Conservation (phyloP, 2,888 invertebrate genomes). For the Electrophaes corylata region DNA sequence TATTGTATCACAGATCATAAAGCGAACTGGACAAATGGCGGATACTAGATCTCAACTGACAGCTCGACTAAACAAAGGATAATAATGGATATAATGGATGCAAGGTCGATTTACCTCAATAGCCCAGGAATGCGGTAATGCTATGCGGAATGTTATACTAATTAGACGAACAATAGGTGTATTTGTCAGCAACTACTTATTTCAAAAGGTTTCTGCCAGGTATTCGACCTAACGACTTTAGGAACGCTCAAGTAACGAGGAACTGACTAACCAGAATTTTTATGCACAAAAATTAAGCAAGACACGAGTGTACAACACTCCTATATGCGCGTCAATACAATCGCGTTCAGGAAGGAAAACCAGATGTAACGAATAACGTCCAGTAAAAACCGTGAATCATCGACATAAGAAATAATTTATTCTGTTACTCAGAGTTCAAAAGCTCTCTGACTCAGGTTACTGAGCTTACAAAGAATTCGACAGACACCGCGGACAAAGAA, state of each 20-base stretch:
- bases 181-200: neutral
- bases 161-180: neutral
- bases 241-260: no score
- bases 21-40: neutral
- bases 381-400: conserved; percentile 8
- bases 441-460: conserved; percentile 12
- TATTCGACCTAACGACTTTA: no score
- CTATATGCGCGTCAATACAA: neutral
- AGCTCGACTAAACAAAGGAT: conserved; percentile 7
- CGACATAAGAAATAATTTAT: neutral
- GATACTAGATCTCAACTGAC: conserved; percentile 6
- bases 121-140: conserved; percentile 12
- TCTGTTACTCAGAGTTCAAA: conserved; percentile 8
- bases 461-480: conserved; percentile 10
- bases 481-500: conserved; percentile 12
- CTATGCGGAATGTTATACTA: neutral
- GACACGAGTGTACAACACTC: no score
- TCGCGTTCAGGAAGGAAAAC: conserved; percentile 7
- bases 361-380: neutral
- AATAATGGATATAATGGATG: neutral
- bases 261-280: no score
- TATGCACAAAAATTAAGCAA: no score
- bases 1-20: neutral
- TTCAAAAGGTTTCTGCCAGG: neutral
- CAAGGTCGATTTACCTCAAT: conserved; percentile 18